These are phyloP conservation scores for Plemyria rubiginata DNA, from an alignment of 2,888 invertebrate species.

Conservation along the genomic window DNA sequence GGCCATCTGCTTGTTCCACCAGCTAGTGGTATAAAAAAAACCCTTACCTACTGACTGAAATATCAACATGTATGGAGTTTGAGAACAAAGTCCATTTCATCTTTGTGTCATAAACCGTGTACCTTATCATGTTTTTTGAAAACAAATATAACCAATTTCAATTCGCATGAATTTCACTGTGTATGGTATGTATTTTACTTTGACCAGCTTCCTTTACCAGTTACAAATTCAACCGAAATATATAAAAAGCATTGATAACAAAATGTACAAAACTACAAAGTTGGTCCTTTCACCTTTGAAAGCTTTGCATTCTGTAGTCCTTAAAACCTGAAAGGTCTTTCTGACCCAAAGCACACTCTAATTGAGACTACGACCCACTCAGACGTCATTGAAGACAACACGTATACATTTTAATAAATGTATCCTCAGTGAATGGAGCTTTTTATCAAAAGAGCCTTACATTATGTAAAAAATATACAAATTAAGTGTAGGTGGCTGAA, in stretches of 20 bases:
- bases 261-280: conserved; percentile 3
- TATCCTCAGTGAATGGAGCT: conserved; percentile 77
- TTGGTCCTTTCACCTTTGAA: not conserved
- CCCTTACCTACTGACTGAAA: too few species aligned
- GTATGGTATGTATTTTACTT: too few species aligned
- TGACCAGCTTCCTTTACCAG: too few species aligned
- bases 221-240: not conserved
- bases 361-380: conserved; percentile 68
- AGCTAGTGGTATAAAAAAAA: too few species aligned
- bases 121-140: not conserved
- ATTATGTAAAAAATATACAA: conserved; percentile 77
- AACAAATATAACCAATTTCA: not conserved
- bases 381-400: conserved; percentile 70
- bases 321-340: conserved; percentile 52
- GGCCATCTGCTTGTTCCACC: too few species aligned
- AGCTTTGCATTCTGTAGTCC: conserved; percentile 10
- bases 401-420: conserved; percentile 82
- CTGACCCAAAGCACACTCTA: conserved; percentile 42
- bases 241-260: not conserved
- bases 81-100: too few species aligned
- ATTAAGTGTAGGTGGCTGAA: conserved; percentile 78
- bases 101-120: too few species aligned
- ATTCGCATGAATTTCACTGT: too few species aligned
- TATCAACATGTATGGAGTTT: too few species aligned
- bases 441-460: conserved; percentile 75